Evolutionary conservation across 2,888 invertebrate species (phyloP).

Genomic region (Saturnia pavonia): DNA sequence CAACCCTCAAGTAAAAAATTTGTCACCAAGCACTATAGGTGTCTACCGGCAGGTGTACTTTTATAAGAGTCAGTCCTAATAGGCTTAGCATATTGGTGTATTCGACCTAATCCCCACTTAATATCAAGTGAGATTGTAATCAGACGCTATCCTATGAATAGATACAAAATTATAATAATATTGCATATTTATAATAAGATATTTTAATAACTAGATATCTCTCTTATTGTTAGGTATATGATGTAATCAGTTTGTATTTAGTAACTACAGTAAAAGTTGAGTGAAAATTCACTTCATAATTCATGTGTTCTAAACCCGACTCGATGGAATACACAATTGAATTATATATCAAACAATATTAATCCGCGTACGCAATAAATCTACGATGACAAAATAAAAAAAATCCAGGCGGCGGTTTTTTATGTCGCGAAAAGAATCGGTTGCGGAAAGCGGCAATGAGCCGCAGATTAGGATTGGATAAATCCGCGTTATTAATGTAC

Average conservation of each 20-base stretch:
- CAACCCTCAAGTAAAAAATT: neutral
- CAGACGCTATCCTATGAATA: neutral
- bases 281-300: neutral
- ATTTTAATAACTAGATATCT: too few species aligned
- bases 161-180: neutral
- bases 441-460: slow-evolving; percentile 80
- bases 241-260: too few species aligned
- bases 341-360: slow-evolving; percentile 46
- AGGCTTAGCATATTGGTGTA: neutral
- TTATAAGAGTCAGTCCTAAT: neutral
- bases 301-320: neutral
- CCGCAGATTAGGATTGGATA: slow-evolving; percentile 76
- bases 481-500: slow-evolving; percentile 79
- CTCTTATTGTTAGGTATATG: too few species aligned
- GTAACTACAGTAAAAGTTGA: neutral
- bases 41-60: neutral
- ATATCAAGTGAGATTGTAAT: neutral
- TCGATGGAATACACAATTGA: slow-evolving; percentile 26
- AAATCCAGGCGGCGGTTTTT: slow-evolving; percentile 56
- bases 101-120: too few species aligned
- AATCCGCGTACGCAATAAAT: slow-evolving; percentile 75
- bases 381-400: slow-evolving; percentile 66
- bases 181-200: too few species aligned
- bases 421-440: slow-evolving; percentile 76
- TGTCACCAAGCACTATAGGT: neutral